A percentile compares a stretch with the other conserved stretches of the same genome.
Conservation (phyloP, 2,113 vertebrate genomes). For the Anser cygnoides region DNA sequence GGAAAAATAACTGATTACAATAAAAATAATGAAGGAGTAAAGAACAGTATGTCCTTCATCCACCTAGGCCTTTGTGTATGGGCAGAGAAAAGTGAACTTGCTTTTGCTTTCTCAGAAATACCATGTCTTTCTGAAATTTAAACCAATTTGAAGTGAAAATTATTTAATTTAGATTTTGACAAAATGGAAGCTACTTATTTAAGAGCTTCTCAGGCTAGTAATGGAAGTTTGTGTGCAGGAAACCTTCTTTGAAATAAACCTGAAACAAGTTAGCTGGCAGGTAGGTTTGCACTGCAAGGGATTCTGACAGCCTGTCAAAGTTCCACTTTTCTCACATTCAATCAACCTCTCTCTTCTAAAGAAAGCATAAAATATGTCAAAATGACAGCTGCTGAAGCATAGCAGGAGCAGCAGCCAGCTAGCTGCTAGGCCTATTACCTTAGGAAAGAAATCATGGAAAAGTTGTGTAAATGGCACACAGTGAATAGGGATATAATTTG, state of each 20-base stretch:
- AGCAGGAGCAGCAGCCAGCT: slow-evolving; percentile 71
- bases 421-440: slow-evolving; percentile 77
- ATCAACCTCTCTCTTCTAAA: slow-evolving; percentile 81
- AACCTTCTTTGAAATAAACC: slow-evolving; percentile 80
- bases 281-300: slow-evolving; percentile 79
- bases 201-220: slow-evolving; percentile 60
- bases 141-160: slow-evolving; percentile 49
- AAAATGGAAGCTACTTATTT: slow-evolving; percentile 61
- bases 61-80: neutral
- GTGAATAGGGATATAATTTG: slow-evolving; percentile 58
- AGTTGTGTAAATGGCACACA: slow-evolving; percentile 69
- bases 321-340: slow-evolving; percentile 84
- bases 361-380: slow-evolving; percentile 84
- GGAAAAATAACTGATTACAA: neutral
- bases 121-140: slow-evolving; percentile 8
- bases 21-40: neutral
- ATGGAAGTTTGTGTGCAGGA: slow-evolving; percentile 69
- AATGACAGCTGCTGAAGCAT: slow-evolving; percentile 78
- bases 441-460: slow-evolving; percentile 70
- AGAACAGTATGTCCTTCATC: neutral
- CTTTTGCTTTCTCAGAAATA: neutral
- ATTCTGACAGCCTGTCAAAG: slow-evolving; percentile 84
- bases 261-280: slow-evolving; percentile 83
- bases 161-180: slow-evolving; percentile 65
- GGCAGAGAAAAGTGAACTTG: neutral